Conservation (phyloP, 2,888 invertebrate species). For the Atherix ibis region DNA sequence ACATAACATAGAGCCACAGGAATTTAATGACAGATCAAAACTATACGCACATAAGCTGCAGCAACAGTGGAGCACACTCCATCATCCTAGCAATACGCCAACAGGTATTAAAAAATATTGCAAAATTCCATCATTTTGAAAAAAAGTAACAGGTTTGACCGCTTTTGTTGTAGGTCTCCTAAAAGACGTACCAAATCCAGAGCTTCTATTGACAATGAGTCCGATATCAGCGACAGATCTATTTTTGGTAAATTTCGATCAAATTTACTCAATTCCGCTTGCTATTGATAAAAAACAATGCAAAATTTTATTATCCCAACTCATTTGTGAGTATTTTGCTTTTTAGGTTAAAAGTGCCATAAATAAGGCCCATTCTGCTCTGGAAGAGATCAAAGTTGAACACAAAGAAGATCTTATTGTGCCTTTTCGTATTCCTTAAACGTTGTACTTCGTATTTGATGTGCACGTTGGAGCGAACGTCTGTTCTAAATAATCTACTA, state of each 20-base stretch:
- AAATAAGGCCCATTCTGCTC: slow-evolving; percentile 51
- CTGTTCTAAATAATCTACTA: too few species aligned
- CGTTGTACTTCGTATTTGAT: too few species aligned
- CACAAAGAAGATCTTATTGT: slow-evolving; percentile 84
- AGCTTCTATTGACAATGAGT: slow-evolving; percentile 46
- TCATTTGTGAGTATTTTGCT: too few species aligned
- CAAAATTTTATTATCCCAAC: neutral
- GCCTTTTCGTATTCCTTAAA: slow-evolving; percentile 64
- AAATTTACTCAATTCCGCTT: slow-evolving; percentile 1
- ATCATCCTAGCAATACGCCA: slow-evolving; percentile 21
- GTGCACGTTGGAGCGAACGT: too few species aligned
- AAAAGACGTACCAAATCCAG: slow-evolving; percentile 59
- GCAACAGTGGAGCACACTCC: slow-evolving; percentile 35
- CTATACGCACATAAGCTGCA: slow-evolving; percentile 45
- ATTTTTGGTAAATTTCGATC: slow-evolving; percentile 42
- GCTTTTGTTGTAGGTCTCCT: slow-evolving; percentile 35
- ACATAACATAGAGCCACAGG: slow-evolving; percentile 75
- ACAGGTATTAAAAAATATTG: slow-evolving; percentile 18
- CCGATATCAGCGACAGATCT: slow-evolving; percentile 47
- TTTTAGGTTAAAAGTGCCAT: slow-evolving; percentile 56
- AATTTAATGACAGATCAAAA: slow-evolving; percentile 68
- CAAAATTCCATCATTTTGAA: too few species aligned
- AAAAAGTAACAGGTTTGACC: too few species aligned
- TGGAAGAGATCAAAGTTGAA: slow-evolving; percentile 66
- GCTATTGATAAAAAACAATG: neutral